Evolutionary conservation across 2,113 vertebrate genomes (phyloP), one percentile per base, ranked within the genome.

Genomic region (Benthochromis sp.): DNA sequence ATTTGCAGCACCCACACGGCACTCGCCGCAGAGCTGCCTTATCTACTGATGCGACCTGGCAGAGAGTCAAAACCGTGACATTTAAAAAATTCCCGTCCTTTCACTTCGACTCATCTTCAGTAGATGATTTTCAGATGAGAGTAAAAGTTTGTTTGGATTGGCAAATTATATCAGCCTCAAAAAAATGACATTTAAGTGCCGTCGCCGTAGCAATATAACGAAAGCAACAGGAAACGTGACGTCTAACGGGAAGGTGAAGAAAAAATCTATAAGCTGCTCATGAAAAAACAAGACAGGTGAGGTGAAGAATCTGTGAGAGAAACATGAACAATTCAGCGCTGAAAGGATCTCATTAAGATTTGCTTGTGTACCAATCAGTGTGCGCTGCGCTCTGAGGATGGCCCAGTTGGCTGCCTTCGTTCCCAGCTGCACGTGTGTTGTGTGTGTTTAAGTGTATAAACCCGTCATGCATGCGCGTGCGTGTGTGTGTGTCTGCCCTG

Each of bases 1-100:
- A 53, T 87, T 84, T 66, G 78, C 71, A 38, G 19, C 82, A 53
- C 19, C 34, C 7, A 4, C 71, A 50, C 59, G 76, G 43, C 43
- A 80, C 36, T 85, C 34, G 5, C 85, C 21, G 4, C 66, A 27
- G 81, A 13, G 5, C 52, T 80, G 24, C 19, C 63, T 82, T 88
- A 92, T 92, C 87, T 82, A 4, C 86, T 87, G 84, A 88, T 82
- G 50, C 59, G n/a, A 87, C 81, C 69, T 82, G 84, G 53, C 76
- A 66, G 47, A 63, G 21, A 55, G 61, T 71, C 81, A 86, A 43
- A 87, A 79, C 17, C 6, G 17, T 78, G 84, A 90, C 90, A 86
- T 90, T 90, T 92, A 87, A 66, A 87, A 81, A 91, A 66, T 38
- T 61, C 1, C 9, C 40, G 7, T 66, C 66, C 43, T 91, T 78